Evolutionary conservation across 2,888 invertebrate species (phyloP).

Genomic region (Venustoraphidia nigricollis): DNA sequence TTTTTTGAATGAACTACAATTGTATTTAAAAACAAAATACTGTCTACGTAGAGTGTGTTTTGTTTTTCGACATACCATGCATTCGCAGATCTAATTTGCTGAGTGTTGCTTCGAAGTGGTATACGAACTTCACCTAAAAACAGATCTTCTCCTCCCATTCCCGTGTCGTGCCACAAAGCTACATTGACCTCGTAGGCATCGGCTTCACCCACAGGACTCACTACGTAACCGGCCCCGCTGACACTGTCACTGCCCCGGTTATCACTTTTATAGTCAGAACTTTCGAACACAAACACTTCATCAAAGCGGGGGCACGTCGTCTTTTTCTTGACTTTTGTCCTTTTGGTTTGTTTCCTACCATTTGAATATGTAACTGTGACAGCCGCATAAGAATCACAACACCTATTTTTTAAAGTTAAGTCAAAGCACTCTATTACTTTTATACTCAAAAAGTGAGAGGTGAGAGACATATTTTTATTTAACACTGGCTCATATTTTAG

Average conservation of each 20-base stretch:
- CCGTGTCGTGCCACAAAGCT: constrained; percentile 72
- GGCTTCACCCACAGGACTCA: constrained; percentile 35
- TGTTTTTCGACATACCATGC: constrained; percentile 49
- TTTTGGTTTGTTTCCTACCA: constrained; percentile 59
- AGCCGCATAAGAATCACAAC: constrained; percentile 81
- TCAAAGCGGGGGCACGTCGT: constrained; percentile 81
- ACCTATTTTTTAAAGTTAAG: constrained; percentile 75
- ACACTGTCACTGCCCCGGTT: constrained; percentile 52
- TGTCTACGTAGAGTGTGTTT: not conserved
- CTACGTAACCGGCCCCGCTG: constrained; percentile 16
- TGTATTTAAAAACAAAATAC: no score
- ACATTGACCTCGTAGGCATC: constrained; percentile 70
- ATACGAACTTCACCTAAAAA: constrained; percentile 81
- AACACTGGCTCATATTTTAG: constrained; percentile 50
- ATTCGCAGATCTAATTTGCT: constrained; percentile 41
- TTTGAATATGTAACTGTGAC: constrained; percentile 68
- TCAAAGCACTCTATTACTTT: constrained; percentile 75
- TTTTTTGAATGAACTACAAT: no score
- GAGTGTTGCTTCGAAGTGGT: constrained; percentile 54
- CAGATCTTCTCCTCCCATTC: constrained; percentile 62
- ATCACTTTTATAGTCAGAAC: constrained; percentile 35
- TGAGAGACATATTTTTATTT: constrained; percentile 24
- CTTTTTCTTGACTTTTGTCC: constrained; percentile 80
- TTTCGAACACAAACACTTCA: constrained; percentile 67
- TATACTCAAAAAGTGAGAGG: constrained; percentile 32